phyloP scores from a whole-genome alignment of 2,113 vertebrate species.

The Protomyctophum bolini region DNA sequence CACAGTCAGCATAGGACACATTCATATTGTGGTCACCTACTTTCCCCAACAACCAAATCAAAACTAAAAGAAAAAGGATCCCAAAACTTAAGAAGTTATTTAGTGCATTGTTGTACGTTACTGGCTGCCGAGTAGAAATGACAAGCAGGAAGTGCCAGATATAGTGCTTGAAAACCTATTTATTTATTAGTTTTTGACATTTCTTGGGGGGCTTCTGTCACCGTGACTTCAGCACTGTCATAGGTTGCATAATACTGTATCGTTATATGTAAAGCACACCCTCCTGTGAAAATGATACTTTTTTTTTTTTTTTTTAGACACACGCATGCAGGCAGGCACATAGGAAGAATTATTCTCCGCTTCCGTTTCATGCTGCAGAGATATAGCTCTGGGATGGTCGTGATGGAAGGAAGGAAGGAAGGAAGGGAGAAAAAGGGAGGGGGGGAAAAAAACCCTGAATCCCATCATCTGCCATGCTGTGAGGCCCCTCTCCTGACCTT shows the following conservation, averaged over 20 bases:
- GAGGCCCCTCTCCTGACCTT: slow-evolving; percentile 89
- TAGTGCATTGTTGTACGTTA: slow-evolving; percentile 12
- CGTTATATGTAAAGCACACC: not conserved
- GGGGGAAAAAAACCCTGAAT: slow-evolving; percentile 10
- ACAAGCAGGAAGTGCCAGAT: slow-evolving; percentile 37
- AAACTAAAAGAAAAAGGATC: slow-evolving; percentile 56
- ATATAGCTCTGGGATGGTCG: slow-evolving; percentile 3
- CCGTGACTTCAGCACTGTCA: not conserved
- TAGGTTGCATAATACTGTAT: not conserved
- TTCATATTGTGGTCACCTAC: slow-evolving; percentile 35
- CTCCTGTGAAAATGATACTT: not conserved
- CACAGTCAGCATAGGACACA: slow-evolving; percentile 12
- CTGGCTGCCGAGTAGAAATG: slow-evolving; percentile 35
- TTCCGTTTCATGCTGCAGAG: not conserved
- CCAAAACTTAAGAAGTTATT: slow-evolving; percentile 43
- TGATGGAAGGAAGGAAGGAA: not conserved
- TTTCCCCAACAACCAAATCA: slow-evolving; percentile 58
- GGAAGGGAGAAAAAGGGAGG: not conserved
- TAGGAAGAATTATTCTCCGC: not conserved
- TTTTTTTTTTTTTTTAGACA: no score
- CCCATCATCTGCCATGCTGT: slow-evolving; percentile 61
- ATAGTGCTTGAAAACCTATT: not conserved
- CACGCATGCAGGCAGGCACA: not conserved
- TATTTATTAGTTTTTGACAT: not conserved
- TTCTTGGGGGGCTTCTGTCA: not conserved